Evolutionary conservation across 2,113 vertebrate genomes (phyloP).

Genomic region (Phylloscopus trochiloides): DNA sequence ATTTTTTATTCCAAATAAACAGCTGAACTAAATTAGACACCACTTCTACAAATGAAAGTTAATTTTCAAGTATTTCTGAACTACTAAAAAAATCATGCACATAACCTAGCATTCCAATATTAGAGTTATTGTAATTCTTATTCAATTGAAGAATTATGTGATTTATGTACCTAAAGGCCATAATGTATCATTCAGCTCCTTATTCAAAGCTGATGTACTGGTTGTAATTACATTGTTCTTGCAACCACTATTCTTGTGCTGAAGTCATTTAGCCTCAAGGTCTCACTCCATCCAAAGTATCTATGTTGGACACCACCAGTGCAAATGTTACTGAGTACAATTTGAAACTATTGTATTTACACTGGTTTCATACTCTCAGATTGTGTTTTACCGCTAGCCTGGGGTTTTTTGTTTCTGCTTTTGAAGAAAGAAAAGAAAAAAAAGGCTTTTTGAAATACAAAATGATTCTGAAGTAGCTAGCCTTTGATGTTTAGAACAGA

Average conservation of each 20-base stretch:
- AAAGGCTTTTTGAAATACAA: not conserved
- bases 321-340: accelerated
- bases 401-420: not conserved
- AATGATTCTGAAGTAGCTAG: not conserved
- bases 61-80: not conserved
- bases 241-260: not conserved
- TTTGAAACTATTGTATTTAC: not conserved
- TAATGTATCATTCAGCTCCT: not conserved
- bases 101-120: not conserved
- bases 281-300: not conserved
- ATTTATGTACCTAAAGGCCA: not conserved
- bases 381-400: not conserved
- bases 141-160: not conserved
- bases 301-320: not conserved
- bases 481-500: not conserved
- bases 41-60: not conserved
- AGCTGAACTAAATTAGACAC: not conserved
- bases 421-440: not conserved
- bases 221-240: not conserved
- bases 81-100: not conserved
- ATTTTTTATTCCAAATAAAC: not conserved
- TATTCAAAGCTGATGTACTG: not conserved
- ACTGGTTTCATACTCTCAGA: not conserved
- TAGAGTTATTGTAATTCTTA: not conserved
- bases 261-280: not conserved